Conservation (phyloP, 1,140 invertebrate genomes). For the Bombus breviceps region DNA sequence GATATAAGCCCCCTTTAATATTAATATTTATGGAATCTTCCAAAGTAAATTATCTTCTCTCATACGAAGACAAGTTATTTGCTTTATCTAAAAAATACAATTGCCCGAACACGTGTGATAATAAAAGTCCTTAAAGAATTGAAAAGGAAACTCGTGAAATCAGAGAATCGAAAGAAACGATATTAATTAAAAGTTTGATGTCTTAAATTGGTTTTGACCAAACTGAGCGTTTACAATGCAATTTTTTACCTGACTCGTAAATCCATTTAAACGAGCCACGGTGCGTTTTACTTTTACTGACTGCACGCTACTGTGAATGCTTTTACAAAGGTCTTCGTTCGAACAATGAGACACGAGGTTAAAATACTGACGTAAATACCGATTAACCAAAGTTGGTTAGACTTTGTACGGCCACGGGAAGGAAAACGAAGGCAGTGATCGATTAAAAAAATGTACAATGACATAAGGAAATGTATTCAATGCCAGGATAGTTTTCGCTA, state of each 20-base stretch:
- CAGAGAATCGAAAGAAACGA: background rate
- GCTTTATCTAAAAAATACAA: too few species aligned
- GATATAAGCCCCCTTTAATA: too few species aligned
- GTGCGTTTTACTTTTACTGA: slow-evolving; percentile 27
- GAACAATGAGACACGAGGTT: slow-evolving; percentile 12
- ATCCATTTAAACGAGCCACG: background rate
- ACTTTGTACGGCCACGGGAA: slow-evolving; percentile 2
- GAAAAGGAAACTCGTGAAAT: background rate
- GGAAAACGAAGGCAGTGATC: background rate
- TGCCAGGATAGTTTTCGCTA: background rate
- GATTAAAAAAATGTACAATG: background rate
- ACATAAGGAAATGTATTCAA: background rate
- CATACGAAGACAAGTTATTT: too few species aligned
- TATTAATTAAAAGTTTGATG: background rate
- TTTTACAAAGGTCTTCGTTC: slow-evolving; percentile 1
- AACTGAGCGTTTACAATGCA: background rate
- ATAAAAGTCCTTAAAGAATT: background rate
- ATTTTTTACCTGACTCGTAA: slow-evolving; percentile 9
- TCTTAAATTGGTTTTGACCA: background rate
- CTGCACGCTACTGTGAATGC: background rate
- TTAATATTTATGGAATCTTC: too few species aligned
- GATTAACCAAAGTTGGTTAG: slow-evolving; percentile 16
- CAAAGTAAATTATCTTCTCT: too few species aligned
- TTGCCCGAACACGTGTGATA: too few species aligned
- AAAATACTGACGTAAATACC: slow-evolving; percentile 21